A percentile compares a stretch with the other conserved stretches of the same genome.
These are phyloP conservation scores for Ectemnius continuus DNA, from an alignment of 2,888 invertebrate genomes.

Conservation along the genomic window DNA sequence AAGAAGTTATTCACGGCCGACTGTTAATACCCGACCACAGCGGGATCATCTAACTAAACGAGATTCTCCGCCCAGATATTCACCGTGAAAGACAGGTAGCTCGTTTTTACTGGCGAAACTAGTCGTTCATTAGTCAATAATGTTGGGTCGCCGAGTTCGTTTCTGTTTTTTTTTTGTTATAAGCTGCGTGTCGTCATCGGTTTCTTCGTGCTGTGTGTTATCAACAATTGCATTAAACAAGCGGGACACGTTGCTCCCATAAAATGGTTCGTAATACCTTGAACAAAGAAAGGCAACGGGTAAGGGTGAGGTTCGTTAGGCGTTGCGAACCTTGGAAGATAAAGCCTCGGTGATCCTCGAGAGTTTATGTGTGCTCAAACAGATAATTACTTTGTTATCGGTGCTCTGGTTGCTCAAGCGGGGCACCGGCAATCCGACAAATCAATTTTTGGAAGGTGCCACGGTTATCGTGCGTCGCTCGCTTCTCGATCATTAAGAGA, in stretches of 20 bases:
- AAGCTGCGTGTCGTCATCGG: too few relatives aligned
- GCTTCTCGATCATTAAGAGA: neutral
- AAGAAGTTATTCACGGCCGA: too few relatives aligned
- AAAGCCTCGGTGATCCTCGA: constrained; percentile 26
- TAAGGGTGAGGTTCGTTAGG: constrained; percentile 32
- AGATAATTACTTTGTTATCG: constrained; percentile 56
- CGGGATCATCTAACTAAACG: too few relatives aligned
- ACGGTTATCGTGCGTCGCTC: constrained; percentile 6
- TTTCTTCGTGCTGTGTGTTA: neutral
- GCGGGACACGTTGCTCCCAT: neutral
- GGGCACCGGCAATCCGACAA: constrained; percentile 12
- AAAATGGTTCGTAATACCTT: neutral
- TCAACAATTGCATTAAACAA: neutral
- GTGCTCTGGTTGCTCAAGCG: constrained; percentile 29
- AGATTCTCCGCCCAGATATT: neutral
- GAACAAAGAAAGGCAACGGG: constrained; percentile 25
- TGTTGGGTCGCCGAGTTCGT: too few relatives aligned
- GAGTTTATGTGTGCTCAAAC: constrained; percentile 37
- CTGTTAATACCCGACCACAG: too few relatives aligned
- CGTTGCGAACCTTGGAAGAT: constrained; percentile 39
- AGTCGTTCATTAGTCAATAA: too few relatives aligned
- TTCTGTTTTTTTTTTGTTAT: too few relatives aligned
- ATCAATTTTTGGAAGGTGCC: constrained; percentile 10
- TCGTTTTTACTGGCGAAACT: too few relatives aligned
- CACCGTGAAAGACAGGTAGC: neutral